Evolutionary conservation across 2,888 invertebrate species (phyloP), one percentile per base, ranked within the genome.

Genomic region (Gymnosoma rotundatum): DNA sequence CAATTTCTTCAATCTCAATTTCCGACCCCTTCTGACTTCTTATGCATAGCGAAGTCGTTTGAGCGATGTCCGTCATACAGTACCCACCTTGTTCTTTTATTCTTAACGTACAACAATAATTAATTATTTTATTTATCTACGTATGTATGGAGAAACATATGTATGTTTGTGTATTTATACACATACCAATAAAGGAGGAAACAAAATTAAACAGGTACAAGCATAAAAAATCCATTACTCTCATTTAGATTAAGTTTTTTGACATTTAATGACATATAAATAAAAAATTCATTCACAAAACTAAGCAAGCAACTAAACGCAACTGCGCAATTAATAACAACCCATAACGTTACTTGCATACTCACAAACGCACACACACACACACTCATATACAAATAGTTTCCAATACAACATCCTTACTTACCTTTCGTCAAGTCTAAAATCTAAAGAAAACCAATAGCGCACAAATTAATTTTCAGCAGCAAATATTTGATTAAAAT

Each of bases 231-330:
- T n/a, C 4, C 14, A 48, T n/a, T 4, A 48, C 45, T 16, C 45
- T 48, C 16, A n/a, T 14, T 48, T 14, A 48, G 16, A 7, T 7
- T 48, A 48, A 6, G 6, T 3, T n/a, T 48, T 16, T 16, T n/a
- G 16, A 48, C 5, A 48, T 48, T 48, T 48, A 48, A 16, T 48
- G 14, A n/a, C 14, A 48, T 4, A n/a, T 12, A 21, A n/a, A 73
- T 60, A 67, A 83, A 74, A 78, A 58, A 64, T 80, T 83, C 80
- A 83, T 83, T 83, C n/a, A 48, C 45, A 48, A 48, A 48, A 48
- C 6, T 48, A 14, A 14, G 6, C 45, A 14, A 14, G 45, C 45
- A 16, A n/a, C 16, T n/a, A 16, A 48, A 48, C 45, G 45, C 6
- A n/a, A 48, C 10, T 48, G 45, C 16, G 45, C 45, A n/a, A 5